These are phyloP conservation scores for Blastobasis lacticolella DNA, from an alignment of 2,888 invertebrate species.

Conservation along the genomic window DNA sequence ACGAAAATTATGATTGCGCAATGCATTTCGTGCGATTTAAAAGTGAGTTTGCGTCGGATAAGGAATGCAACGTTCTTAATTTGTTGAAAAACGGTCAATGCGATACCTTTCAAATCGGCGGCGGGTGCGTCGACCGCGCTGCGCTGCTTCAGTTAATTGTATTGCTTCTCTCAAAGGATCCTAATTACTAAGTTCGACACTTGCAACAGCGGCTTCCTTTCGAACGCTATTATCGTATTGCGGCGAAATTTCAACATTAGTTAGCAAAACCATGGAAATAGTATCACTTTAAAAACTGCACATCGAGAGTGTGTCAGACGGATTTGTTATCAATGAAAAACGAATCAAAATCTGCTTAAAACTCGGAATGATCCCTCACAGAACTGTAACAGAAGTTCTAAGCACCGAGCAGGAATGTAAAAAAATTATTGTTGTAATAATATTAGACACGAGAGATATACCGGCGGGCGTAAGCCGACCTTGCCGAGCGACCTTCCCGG, in stretches of 20 bases:
- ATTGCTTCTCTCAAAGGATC: slow-evolving; percentile 26
- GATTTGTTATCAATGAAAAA: no score
- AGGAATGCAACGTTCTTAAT: slow-evolving; percentile 1
- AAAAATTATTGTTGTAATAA: no score
- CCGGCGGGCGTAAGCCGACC: slow-evolving; percentile 40
- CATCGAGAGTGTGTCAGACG: no score
- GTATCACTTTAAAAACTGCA: no score
- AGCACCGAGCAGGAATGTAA: no score
- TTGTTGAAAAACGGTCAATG: slow-evolving; percentile 1
- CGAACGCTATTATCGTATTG: not conserved
- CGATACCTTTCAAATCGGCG: not conserved
- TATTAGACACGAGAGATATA: not conserved
- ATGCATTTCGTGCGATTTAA: not conserved
- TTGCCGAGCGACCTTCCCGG: slow-evolving; percentile 58
- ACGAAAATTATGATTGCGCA: not conserved
- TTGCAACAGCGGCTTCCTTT: slow-evolving; percentile 11
- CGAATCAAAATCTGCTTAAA: no score
- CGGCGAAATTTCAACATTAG: not conserved
- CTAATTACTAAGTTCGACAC: slow-evolving; percentile 23
- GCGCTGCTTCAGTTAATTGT: slow-evolving; percentile 33
- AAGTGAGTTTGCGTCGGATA: not conserved
- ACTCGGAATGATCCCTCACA: no score
- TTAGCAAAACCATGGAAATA: no score
- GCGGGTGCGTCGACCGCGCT: slow-evolving; percentile 19
- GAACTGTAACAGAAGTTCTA: no score